Evolutionary conservation across 2,888 invertebrate genomes (phyloP), one percentile per base, ranked within the genome.

Genomic region (Chrysodeixis includens): DNA sequence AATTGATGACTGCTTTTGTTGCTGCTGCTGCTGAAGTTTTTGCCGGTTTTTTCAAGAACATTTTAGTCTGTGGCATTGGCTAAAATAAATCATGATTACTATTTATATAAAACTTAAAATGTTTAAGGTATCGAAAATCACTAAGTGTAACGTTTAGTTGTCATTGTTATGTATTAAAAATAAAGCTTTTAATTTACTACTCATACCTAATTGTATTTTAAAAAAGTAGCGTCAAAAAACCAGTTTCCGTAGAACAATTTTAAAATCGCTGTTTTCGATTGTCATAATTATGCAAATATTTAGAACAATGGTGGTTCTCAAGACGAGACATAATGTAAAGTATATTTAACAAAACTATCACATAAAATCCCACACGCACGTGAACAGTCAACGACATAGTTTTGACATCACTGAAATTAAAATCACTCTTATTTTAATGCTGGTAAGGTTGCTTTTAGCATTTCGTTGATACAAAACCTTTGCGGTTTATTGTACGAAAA

Each of bases 241-340:
- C n/a, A n/a, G 4, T 40, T n/a, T 7, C 44, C 26, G 46, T 54
- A 55, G 64, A 14, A 49, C 30, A 59, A 56, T 59, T 26, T 0
- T 26, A 12, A 9, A 53, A 22, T 54, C 53, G 49, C 58, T 6
- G 20, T 62, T 57, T 35, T 60, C 57, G 22, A 60, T 71, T 62
- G 62, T 66, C 54, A 76, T 75, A 60, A 65, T 62, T 60, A 74
- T 66, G 77, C 72, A 62, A 74, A 76, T 60, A 12, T 60, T 66
- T 52, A 30, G 46, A 30, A 77, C 77, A 77, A 77, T 77, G 44
- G 60, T 51, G 62, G 62, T 76, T 77, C 79, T 49, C 77, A 77
- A 65, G 64, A 71, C 61, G 71, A 76, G 67, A 76, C 78, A 70
- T 64, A 74, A 61, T 66, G 63, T 65, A 20, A 44, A 68, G 61